Base-by-base conservation (phyloP, 2,113 vertebrate genomes). In the Anser cygnoides region DNA sequence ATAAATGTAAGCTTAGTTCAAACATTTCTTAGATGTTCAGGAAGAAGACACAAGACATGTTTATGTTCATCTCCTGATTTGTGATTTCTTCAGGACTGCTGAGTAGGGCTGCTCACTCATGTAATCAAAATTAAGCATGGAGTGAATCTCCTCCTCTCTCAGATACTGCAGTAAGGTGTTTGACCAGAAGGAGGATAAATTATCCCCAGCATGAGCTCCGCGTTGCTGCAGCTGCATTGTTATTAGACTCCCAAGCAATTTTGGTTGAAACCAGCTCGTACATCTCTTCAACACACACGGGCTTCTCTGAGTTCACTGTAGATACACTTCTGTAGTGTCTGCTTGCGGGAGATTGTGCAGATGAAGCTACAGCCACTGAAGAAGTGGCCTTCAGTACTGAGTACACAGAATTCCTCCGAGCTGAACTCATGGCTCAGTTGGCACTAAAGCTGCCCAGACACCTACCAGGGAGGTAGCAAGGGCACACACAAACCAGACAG, bases 371-470 rank as follows among this genome's bases (percentile, higher is more conserved):
- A 59, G 39, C 23, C 0, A 0, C 74, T 75, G 31, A 41, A 75
- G 49, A 87, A 89, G 52, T 62, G 52, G 13, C 73, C 62, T 57
- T 89, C 0, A 2, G 46, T 67, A 62, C 46, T 1, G 1, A 61
- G 31, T 54, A 67, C 23, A 50, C 50, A 74, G 44, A 74, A 78
- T 92, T 93, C 44, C 33, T 83, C 39, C 0, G 2, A 75, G 72
- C 50, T 93, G 81, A 93, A 79, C 31, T 79, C 77, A 44, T 61
- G 83, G 67, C 57, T 93, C 29, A 62, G 62, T 76, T 73, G 58
- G 61, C 33, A 67, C 62, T 3, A 5, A 7, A 88, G 74, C 73
- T 89, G 57, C 33, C 2, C 5, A 43, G 33, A 91, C n/a, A 70
- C 29, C 28, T 72, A 71, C 10, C 29, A 26, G 20, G n/a, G 72